These are phyloP conservation scores for Phoebastria nigripes DNA, from an alignment of 2,797 vertebrate species.

Conservation along the genomic window DNA sequence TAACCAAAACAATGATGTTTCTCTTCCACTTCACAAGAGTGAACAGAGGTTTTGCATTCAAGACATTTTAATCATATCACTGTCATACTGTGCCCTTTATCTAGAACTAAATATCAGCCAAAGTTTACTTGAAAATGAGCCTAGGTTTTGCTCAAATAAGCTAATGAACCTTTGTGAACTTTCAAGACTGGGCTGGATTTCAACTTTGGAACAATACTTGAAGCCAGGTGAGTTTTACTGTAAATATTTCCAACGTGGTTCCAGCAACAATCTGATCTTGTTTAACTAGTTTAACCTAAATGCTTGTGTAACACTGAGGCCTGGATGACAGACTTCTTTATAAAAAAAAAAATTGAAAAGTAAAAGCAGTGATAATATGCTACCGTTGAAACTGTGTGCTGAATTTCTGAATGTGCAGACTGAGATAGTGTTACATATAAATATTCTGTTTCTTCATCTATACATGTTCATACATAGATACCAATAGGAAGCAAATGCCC, in stretches of 20 bases:
- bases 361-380: neutral
- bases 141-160: conserved; percentile 28
- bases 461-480: neutral
- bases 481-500: neutral
- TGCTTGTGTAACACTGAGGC: neutral
- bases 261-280: conserved; percentile 1
- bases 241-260: neutral
- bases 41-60: neutral
- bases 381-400: neutral
- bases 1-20: neutral
- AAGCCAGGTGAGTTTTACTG: conserved; percentile 50
- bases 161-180: conserved; percentile 57
- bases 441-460: neutral
- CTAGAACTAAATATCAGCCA: conserved; percentile 14
- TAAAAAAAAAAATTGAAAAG: neutral
- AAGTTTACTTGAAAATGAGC: conserved; percentile 38
- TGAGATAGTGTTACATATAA: neutral
- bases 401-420: neutral
- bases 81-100: neutral
- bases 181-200: conserved; percentile 36
- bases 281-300: conserved; percentile 28
- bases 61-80: neutral
- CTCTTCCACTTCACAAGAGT: neutral
- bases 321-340: neutral
- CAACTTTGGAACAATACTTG: conserved; percentile 22